A percentile compares a stretch with the other conserved stretches of the same genome.
Evolutionary conservation across 1,140 invertebrate genomes (phyloP).

Genomic region (Diabrotica undecimpunctata): DNA sequence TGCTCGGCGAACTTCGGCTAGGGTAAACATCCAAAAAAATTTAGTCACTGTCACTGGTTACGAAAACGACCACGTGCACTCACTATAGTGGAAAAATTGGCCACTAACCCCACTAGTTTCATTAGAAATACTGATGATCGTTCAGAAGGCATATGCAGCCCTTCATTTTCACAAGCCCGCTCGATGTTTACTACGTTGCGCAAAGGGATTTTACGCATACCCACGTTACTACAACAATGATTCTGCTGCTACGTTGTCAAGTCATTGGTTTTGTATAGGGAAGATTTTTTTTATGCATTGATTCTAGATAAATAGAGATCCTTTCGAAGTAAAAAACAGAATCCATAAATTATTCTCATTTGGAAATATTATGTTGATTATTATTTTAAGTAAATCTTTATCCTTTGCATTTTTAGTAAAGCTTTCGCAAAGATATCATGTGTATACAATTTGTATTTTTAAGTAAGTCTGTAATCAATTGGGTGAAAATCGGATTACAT

Average conservation of each 20-base stretch:
- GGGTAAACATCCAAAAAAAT: constrained; percentile 1
- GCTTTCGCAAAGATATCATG: too few species aligned
- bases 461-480: too few species aligned
- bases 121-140: constrained; percentile 21
- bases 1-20: neutral
- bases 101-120: constrained; percentile 22
- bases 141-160: constrained; percentile 3
- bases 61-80: constrained; percentile 20
- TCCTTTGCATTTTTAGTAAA: too few species aligned
- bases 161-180: constrained; percentile 23
- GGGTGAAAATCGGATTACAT: too few species aligned
- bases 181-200: constrained; percentile 16
- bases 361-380: too few species aligned
- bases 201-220: neutral
- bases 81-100: constrained; percentile 9
- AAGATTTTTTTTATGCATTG: too few species aligned
- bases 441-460: too few species aligned
- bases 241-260: neutral
- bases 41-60: neutral
- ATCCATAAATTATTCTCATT: too few species aligned
- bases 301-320: too few species aligned
- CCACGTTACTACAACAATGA: constrained; percentile 12
- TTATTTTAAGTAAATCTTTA: too few species aligned
- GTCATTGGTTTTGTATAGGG: neutral
- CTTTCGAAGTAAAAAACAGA: too few species aligned